Evolutionary conservation across 2,113 vertebrate genomes (phyloP).

Genomic region (Psophia crepitans): DNA sequence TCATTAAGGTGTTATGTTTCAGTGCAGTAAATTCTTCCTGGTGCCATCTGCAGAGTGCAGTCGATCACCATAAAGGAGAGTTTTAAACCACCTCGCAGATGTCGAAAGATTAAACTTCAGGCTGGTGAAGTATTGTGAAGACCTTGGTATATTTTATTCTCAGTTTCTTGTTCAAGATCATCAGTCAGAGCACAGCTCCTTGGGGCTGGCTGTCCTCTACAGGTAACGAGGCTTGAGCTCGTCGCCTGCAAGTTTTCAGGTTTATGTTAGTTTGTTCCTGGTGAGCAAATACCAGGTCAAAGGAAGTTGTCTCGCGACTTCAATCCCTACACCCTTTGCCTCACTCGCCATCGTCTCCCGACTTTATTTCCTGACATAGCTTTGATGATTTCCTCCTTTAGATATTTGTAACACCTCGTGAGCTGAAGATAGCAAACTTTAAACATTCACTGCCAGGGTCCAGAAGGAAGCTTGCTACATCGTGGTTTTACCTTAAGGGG

Average conservation of each 20-base stretch:
- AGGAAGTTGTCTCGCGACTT: neutral
- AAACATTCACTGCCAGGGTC: neutral
- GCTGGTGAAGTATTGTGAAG: neutral
- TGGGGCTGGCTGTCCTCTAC: neutral
- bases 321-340: neutral
- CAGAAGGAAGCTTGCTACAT: neutral
- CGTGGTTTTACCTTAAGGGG: neutral
- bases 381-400: neutral
- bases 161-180: fast-evolving
- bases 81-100: neutral
- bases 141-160: neutral
- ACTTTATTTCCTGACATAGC: neutral
- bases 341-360: neutral
- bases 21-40: neutral
- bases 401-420: neutral
- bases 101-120: neutral
- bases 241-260: neutral
- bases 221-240: neutral
- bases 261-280: neutral
- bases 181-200: neutral
- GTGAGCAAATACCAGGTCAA: neutral
- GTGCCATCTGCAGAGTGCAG: neutral
- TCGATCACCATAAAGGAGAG: conserved; percentile 34
- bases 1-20: conserved; percentile 3
- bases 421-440: neutral